These are phyloP conservation scores for Mimachlamys varia DNA, from an alignment of 2,888 invertebrate genomes.

Conservation along the genomic window DNA sequence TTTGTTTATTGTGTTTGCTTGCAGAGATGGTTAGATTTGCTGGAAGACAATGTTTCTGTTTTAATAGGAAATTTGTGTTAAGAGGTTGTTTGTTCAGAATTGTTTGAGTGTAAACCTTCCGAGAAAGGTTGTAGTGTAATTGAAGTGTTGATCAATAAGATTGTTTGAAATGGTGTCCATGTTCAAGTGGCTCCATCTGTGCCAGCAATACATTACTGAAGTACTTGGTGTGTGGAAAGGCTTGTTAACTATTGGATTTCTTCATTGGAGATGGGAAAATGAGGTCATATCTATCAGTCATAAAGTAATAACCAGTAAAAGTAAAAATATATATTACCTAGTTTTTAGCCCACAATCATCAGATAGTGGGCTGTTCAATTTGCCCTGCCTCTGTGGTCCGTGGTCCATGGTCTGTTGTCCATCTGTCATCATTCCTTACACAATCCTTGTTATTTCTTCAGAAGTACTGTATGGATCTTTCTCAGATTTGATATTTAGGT, in stretches of 20 bases:
- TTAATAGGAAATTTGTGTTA: background rate
- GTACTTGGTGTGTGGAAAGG: background rate
- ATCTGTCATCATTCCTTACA: no score
- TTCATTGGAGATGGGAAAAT: background rate
- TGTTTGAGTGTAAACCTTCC: background rate
- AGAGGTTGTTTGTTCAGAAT: background rate
- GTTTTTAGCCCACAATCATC: no score
- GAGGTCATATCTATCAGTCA: background rate
- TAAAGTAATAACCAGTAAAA: background rate
- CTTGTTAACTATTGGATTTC: background rate
- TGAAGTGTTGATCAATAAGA: slow-evolving; percentile 24
- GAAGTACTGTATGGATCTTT: no score
- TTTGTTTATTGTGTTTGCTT: no score
- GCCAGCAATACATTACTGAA: background rate
- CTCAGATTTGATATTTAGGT: no score
- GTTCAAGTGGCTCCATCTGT: background rate
- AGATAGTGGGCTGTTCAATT: no score
- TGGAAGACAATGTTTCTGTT: no score
- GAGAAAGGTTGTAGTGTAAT: background rate
- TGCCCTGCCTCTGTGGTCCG: no score
- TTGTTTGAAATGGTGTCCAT: background rate
- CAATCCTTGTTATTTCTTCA: no score
- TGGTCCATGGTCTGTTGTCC: no score
- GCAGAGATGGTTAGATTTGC: no score
- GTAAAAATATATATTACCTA: no score